Percentiles rank a stretch among this genome's conserved stretches.
Conservation (phyloP, 1,140 invertebrate genomes). For the Trinorchestia longiramus region DNA sequence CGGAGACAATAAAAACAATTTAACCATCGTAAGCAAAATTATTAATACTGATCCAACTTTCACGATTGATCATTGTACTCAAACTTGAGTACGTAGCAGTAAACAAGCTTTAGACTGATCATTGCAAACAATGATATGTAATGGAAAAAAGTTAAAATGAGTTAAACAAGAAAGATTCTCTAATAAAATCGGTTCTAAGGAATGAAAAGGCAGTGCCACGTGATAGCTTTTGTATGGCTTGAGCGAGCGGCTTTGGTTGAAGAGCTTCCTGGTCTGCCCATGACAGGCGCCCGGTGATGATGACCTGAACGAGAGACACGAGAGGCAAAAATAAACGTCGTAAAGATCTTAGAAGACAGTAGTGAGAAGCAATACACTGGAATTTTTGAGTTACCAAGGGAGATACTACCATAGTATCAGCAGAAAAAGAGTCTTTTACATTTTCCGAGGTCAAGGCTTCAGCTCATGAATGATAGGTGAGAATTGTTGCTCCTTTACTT, state of each 20-base stretch:
- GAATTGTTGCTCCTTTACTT: not conserved
- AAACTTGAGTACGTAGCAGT: not conserved
- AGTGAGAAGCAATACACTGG: not conserved
- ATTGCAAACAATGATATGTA: not conserved
- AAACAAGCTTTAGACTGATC: not conserved
- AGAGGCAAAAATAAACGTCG: not conserved
- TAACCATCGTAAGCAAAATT: not conserved
- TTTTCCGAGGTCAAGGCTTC: not conserved
- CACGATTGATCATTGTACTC: not conserved
- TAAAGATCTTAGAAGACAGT: not conserved
- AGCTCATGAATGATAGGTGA: not conserved
- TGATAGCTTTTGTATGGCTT: slow-evolving; percentile 34
- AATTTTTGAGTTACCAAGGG: not conserved
- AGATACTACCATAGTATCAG: not conserved
- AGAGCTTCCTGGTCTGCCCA: not conserved
- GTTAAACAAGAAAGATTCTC: not conserved
- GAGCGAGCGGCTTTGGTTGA: not conserved
- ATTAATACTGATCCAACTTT: not conserved
- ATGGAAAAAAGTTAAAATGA: not conserved
- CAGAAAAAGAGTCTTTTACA: not conserved
- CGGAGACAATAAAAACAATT: not conserved
- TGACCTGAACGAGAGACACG: not conserved
- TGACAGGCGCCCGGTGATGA: not conserved
- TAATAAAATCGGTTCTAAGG: not conserved
- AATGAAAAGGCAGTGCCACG: not conserved